Percentiles rank a stretch among this genome's conserved stretches.
Evolutionary conservation across 2,797 vertebrate species (phyloP).

Genomic region (Thripadectes ignobilis): DNA sequence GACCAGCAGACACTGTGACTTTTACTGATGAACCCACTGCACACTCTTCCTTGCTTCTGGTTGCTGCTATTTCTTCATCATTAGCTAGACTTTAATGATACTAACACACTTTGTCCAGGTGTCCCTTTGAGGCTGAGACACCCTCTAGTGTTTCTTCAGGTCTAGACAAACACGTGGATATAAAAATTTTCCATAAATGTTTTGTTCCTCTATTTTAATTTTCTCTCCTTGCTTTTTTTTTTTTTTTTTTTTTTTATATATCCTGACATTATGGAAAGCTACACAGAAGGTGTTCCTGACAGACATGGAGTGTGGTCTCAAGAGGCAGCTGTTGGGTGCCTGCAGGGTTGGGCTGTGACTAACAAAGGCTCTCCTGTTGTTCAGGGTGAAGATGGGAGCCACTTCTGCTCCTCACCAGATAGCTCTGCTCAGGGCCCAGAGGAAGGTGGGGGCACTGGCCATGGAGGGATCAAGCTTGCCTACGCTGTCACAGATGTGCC

Average conservation of each 20-base stretch:
- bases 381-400: conserved; percentile 77
- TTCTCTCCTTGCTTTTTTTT: background rate
- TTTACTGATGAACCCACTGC: background rate
- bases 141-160: background rate
- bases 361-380: background rate
- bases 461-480: conserved; percentile 73
- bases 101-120: background rate
- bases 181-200: background rate
- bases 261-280: background rate
- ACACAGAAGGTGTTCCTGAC: background rate
- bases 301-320: accelerated
- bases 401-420: conserved; percentile 66
- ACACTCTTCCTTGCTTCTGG: background rate
- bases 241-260: background rate
- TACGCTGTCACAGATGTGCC: conserved; percentile 88
- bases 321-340: background rate
- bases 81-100: background rate
- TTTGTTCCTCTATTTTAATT: background rate
- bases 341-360: background rate
- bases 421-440: background rate
- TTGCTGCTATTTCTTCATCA: background rate
- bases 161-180: background rate
- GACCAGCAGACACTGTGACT: background rate
- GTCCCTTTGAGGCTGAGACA: background rate
- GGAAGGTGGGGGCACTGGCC: background rate